Evolutionary conservation across 2,888 invertebrate genomes (phyloP).

Genomic region (Dioctria linearis): DNA sequence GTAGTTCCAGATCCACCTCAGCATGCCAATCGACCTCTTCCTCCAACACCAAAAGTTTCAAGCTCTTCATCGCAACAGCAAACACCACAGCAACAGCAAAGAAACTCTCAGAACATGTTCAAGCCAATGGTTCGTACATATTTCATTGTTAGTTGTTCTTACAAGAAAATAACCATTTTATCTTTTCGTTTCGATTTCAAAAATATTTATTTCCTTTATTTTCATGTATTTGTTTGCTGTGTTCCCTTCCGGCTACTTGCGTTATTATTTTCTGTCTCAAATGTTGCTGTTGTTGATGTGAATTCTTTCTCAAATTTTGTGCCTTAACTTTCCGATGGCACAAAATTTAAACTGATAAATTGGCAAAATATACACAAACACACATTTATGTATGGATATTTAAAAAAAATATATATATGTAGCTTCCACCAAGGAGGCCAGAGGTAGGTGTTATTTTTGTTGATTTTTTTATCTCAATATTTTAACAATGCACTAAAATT

Average conservation of each 20-base stretch:
- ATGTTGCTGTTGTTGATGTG: constrained; percentile 11
- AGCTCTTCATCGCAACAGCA: constrained; percentile 73
- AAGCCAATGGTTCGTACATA: constrained; percentile 85
- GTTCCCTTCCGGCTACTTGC: constrained; percentile 59
- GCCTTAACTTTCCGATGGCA: constrained; percentile 24
- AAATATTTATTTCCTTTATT: constrained; percentile 71
- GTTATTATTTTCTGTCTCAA: constrained; percentile 57
- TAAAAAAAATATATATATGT: constrained; percentile 61
- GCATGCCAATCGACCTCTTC: constrained; percentile 79
- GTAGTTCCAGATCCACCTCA: constrained; percentile 91
- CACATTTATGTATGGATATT: constrained; percentile 33
- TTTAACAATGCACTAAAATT: constrained; percentile 26
- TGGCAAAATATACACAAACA: constrained; percentile 44
- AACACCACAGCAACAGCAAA: constrained; percentile 79
- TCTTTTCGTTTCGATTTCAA: constrained; percentile 22
- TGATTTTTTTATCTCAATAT: constrained; percentile 52
- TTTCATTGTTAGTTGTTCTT: constrained; percentile 25
- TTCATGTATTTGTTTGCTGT: constrained; percentile 74
- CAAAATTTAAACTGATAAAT: constrained; percentile 15
- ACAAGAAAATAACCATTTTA: neutral
- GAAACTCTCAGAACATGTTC: constrained; percentile 88
- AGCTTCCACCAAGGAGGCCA: constrained; percentile 91
- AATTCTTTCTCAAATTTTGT: constrained; percentile 25
- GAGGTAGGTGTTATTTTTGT: constrained; percentile 80
- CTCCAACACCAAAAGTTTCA: constrained; percentile 84